A percentile compares a stretch with the other conserved stretches of the same genome.
phyloP scores from a whole-genome alignment of 2,797 vertebrate species.

The Podarcis lilfordi region DNA sequence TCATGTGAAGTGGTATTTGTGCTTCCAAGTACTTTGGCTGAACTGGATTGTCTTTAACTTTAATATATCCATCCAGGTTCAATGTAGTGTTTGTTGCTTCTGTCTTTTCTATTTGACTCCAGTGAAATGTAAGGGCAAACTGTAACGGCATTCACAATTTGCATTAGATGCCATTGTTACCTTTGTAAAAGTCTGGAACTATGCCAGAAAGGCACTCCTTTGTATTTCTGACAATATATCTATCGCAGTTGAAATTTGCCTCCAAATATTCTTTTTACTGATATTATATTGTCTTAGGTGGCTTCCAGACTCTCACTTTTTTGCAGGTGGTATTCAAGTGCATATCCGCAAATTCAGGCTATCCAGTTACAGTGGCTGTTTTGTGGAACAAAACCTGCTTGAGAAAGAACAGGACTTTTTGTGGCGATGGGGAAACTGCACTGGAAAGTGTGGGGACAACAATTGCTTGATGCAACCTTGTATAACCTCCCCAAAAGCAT shows the following conservation, averaged over 20 bases:
- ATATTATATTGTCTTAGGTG: not conserved
- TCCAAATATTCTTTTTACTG: not conserved
- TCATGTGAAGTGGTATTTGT: not conserved
- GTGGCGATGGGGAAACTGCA: no score
- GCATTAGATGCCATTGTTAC: not conserved
- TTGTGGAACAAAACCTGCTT: no score
- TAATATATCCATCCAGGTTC: not conserved
- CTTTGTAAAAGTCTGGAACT: accelerated
- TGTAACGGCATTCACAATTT: not conserved
- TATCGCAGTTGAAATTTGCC: not conserved
- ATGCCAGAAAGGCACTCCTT: not conserved
- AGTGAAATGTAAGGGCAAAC: not conserved
- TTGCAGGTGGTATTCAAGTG: no score
- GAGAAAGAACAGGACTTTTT: no score
- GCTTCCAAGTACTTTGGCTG: not conserved
- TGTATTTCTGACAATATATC: not conserved
- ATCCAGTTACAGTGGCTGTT: no score
- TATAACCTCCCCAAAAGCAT: no score
- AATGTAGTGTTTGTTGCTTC: not conserved
- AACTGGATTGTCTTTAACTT: not conserved
- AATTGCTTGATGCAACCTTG: no score
- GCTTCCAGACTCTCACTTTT: no score
- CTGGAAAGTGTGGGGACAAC: no score
- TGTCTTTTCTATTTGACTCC: not conserved
- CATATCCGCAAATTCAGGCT: no score